Base-by-base conservation (phyloP, 2,113 vertebrate genomes). In the Psilopsiagon aymara region DNA sequence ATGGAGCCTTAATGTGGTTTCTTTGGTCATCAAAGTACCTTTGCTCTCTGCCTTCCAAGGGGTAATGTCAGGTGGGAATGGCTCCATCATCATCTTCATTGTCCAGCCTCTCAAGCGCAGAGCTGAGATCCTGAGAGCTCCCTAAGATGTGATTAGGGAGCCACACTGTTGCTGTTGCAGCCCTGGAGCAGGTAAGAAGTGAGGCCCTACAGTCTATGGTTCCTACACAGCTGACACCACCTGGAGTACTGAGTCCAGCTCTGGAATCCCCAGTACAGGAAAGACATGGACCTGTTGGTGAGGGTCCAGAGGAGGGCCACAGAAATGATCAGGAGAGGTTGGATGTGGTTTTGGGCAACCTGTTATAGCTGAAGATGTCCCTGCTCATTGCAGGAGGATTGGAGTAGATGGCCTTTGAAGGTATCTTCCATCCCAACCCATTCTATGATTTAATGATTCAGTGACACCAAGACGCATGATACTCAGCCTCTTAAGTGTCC, bases 21-120 rank as follows among this genome's bases (percentile, higher is more conserved):
- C 33, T 57, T 41, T 0, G 0, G 62, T 15, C 41, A 37, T 17
- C 6, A 43, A 6, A n/a, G 35, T 3, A 1, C 17, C 8, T 67
- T 64, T 55, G 2, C 8, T 66, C 18, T 39, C 23, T 75, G 70
- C 33, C 31, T 43, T 67, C 10, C 6, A 0, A 6, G 17, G 15
- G 28, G 41, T 5, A 24, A 19, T 10, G 19, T 47, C 14, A 28
- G 31, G n/a, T 44, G 66, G 80, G 81, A 47, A 64, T 10, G 74
- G 66, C 18, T 64, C 41, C 27, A 11, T 29, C 5, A 0, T 10
- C 29, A 7, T 14, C 7, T 4, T n/a, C 8, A 2, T 44, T n/a
- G 47, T 60, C 8, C 46, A 33, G 35, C 29, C 47, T 29, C 29
- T 17, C 28, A 52, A 29, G 25, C 18, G 11, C 53, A 66, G 23